These are phyloP conservation scores for Eugnorisma glareosa DNA, from an alignment of 2,888 invertebrate species.

Conservation along the genomic window DNA sequence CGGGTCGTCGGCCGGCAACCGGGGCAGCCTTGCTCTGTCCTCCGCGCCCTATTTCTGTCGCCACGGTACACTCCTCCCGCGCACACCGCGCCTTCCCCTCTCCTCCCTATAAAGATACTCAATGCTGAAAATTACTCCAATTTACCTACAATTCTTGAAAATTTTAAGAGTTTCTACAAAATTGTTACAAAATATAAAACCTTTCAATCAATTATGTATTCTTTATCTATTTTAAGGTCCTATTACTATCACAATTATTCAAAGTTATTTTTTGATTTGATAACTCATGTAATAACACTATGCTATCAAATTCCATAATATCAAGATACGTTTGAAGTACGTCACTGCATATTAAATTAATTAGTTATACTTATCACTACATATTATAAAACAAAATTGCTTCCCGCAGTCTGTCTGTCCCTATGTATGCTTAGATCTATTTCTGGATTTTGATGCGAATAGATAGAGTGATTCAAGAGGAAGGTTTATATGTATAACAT, in stretches of 20 bases:
- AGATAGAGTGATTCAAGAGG: too few species aligned
- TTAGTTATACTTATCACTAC: not conserved
- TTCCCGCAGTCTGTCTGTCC: too few species aligned
- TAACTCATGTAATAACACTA: slow-evolving; percentile 11
- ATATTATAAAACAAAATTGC: too few species aligned
- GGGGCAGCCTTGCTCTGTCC: slow-evolving; percentile 91
- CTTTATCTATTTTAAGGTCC: not conserved
- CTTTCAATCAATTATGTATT: slow-evolving; percentile 3
- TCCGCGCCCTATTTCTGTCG: slow-evolving; percentile 90
- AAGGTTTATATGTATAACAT: too few species aligned
- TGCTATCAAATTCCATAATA: slow-evolving; percentile 1
- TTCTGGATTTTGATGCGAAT: too few species aligned
- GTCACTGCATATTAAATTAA: slow-evolving; percentile 7
- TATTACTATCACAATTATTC: not conserved
- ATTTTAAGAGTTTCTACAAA: slow-evolving; percentile 39
- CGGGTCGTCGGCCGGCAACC: slow-evolving; percentile 88
- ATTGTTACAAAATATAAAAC: not conserved
- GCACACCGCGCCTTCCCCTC: slow-evolving; percentile 60
- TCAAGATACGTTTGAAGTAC: not conserved
- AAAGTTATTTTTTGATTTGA: slow-evolving; percentile 7
- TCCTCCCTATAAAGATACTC: slow-evolving; percentile 77
- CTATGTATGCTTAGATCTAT: too few species aligned
- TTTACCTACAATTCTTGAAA: slow-evolving; percentile 69
- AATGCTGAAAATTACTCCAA: slow-evolving; percentile 81
- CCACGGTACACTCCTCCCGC: slow-evolving; percentile 78